A percentile compares a stretch with the other conserved stretches of the same genome.
These are phyloP conservation scores for Crax fasciolata DNA, from an alignment of 2,797 vertebrate genomes.

Conservation along the genomic window DNA sequence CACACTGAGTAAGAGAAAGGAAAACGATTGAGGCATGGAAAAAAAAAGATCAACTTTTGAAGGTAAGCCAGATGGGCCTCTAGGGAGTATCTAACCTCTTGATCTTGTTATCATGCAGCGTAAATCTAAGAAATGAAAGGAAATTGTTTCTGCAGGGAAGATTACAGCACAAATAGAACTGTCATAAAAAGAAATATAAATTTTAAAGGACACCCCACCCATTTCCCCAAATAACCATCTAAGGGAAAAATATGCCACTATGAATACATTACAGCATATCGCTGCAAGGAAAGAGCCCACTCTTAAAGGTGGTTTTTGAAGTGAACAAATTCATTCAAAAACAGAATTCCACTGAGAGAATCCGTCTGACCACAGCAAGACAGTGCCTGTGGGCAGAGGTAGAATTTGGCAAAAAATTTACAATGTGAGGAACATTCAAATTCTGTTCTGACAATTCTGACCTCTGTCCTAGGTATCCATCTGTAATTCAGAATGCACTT, in stretches of 20 bases:
- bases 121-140: slow-evolving; percentile 49
- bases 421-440: not conserved
- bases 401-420: not conserved
- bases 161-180: slow-evolving; percentile 38
- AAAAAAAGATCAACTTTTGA: slow-evolving; percentile 10
- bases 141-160: not conserved
- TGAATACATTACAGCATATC: not conserved
- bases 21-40: not conserved
- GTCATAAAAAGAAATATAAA: slow-evolving; percentile 13
- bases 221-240: slow-evolving; percentile 13
- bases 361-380: not conserved
- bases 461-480: not conserved
- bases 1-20: not conserved
- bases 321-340: not conserved
- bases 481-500: not conserved
- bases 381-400: not conserved
- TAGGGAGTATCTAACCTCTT: slow-evolving; percentile 57
- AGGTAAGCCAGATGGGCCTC: slow-evolving; percentile 56
- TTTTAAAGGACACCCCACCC: not conserved
- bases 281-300: not conserved
- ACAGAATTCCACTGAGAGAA: not conserved
- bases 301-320: not conserved
- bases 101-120: slow-evolving; percentile 42
- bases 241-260: not conserved
- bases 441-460: not conserved